Conservation (phyloP, 35 echinoderm and acorn worm species). For the Apostichopus californicus region DNA sequence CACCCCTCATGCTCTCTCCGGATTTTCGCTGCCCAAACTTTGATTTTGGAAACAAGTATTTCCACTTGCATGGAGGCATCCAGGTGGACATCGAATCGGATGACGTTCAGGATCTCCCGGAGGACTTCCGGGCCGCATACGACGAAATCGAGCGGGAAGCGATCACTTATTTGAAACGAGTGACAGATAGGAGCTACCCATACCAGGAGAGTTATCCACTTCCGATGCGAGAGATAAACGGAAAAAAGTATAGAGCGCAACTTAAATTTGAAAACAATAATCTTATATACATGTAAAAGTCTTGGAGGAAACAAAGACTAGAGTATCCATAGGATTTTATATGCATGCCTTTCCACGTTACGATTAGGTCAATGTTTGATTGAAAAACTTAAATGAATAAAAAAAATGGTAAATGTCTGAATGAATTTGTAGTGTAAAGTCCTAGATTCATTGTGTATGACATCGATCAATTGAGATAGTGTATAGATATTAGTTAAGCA, state of each 20-base stretch:
- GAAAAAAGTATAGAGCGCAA: conserved; percentile 75
- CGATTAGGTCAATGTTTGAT: too few relatives aligned
- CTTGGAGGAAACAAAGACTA: too few relatives aligned
- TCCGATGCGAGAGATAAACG: conserved; percentile 68
- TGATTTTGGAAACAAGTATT: conserved; percentile 88
- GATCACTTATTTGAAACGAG: conserved; percentile 52
- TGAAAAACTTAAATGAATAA: too few relatives aligned
- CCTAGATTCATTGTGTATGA: too few relatives aligned
- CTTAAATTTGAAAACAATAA: too few relatives aligned
- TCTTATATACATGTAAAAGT: too few relatives aligned
- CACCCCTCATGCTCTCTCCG: conserved; percentile 84
- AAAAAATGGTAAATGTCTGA: too few relatives aligned
- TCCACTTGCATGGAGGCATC: conserved; percentile 92
- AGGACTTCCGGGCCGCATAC: conserved; percentile 56
- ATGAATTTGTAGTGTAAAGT: too few relatives aligned
- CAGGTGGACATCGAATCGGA: conserved; percentile 92
- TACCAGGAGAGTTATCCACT: conserved; percentile 86
- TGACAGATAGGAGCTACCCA: conserved; percentile 76
- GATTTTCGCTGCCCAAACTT: conserved; percentile 96
- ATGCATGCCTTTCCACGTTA: too few relatives aligned
- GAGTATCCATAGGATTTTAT: too few relatives aligned
- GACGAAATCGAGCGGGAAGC: conserved; percentile 79
- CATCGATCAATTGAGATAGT: too few relatives aligned
- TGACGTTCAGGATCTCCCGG: conserved; percentile 34
- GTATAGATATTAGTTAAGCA: too few relatives aligned